A percentile compares a stretch with the other conserved stretches of the same genome.
Evolutionary conservation across 2,888 invertebrate genomes (phyloP).

Genomic region (Eledone cirrhosa): DNA sequence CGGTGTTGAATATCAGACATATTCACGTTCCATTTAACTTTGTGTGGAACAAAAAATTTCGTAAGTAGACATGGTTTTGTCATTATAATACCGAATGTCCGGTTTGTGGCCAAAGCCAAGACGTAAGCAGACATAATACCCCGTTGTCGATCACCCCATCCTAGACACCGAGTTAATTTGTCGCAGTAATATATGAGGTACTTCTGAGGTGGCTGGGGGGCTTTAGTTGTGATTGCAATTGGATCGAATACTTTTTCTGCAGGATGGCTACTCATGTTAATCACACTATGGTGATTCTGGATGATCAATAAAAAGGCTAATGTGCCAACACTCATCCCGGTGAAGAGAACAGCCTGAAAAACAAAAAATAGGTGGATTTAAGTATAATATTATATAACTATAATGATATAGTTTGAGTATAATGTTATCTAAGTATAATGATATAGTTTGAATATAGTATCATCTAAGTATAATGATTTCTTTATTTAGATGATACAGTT

Average conservation of each 20-base stretch:
- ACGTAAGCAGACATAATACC: slow-evolving; percentile 35
- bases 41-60: slow-evolving; percentile 36
- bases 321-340: slow-evolving; percentile 21
- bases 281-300: slow-evolving; percentile 21
- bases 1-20: slow-evolving; percentile 31
- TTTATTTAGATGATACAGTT: too few species aligned
- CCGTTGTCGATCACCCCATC: slow-evolving; percentile 39
- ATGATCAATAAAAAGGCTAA: slow-evolving; percentile 7
- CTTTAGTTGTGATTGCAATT: not conserved
- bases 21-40: slow-evolving; percentile 36
- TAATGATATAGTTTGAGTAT: too few species aligned
- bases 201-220: slow-evolving; percentile 27
- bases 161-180: slow-evolving; percentile 33
- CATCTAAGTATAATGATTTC: too few species aligned
- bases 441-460: too few species aligned
- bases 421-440: too few species aligned
- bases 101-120: slow-evolving; percentile 33
- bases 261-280: not conserved
- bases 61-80: slow-evolving; percentile 36
- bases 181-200: slow-evolving; percentile 40
- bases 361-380: not conserved
- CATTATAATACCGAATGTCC: slow-evolving; percentile 38
- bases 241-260: not conserved
- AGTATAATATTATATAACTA: too few species aligned
- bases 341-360: slow-evolving; percentile 28